phyloP scores from a whole-genome alignment of 2,113 vertebrate genomes.

The Leptobrachium ailaonicum region DNA sequence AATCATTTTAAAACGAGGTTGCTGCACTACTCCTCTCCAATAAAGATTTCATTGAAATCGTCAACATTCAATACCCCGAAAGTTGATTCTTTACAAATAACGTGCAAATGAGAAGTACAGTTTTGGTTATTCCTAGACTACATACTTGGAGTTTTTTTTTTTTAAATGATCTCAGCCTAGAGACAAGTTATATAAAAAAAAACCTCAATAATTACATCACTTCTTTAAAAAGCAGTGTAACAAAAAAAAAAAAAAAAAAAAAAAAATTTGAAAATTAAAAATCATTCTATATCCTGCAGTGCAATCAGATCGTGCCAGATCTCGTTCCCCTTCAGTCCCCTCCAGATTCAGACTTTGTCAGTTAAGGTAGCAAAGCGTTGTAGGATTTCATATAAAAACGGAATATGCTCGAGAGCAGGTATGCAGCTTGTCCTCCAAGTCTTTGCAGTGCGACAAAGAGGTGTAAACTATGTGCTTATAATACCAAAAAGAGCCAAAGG shows the following conservation, averaged over 20 bases:
- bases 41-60: too few species aligned
- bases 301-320: background rate
- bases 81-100: too few species aligned
- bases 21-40: too few species aligned
- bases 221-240: background rate
- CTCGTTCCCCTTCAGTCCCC: background rate
- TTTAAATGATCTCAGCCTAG: too few species aligned
- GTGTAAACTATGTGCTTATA: background rate
- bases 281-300: background rate
- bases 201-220: background rate
- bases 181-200: too few species aligned
- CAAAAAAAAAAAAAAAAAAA: background rate
- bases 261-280: background rate
- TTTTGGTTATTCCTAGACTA: background rate
- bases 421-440: background rate
- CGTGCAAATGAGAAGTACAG: too few species aligned
- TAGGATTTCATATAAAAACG: conserved; percentile 1
- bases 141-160: background rate
- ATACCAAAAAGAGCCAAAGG: too few species aligned
- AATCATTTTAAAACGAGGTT: too few species aligned
- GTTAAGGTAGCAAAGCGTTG: background rate
- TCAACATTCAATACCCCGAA: too few species aligned
- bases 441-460: background rate
- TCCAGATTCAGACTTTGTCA: too few species aligned
- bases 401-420: background rate